phyloP scores from a whole-genome alignment of 1,140 invertebrate genomes.

The Conus ventricosus region DNA sequence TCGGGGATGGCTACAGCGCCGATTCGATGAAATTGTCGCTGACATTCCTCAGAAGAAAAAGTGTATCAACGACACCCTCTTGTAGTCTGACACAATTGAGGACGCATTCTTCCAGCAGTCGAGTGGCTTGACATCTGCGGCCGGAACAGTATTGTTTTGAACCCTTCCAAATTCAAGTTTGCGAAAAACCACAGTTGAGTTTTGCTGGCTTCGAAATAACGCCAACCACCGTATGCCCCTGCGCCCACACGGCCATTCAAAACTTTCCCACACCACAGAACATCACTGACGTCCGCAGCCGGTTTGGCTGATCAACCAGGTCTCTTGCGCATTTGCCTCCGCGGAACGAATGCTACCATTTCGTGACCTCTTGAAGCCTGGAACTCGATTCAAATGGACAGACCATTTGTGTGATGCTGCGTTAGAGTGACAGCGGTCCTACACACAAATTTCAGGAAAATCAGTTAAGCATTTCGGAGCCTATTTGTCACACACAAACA shows the following conservation, averaged over 20 bases:
- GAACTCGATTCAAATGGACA: slow-evolving; percentile 40
- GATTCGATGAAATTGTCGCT: slow-evolving; percentile 44
- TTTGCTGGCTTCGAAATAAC: background rate
- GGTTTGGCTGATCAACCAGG: slow-evolving; percentile 61
- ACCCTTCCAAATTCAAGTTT: no score
- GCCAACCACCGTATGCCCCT: background rate
- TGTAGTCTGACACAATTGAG: slow-evolving; percentile 46
- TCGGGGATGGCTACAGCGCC: slow-evolving; percentile 50
- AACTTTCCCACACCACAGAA: background rate
- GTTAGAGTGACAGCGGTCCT: no score
- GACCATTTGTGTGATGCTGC: slow-evolving; percentile 25
- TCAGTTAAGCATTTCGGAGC: no score
- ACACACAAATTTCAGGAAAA: no score
- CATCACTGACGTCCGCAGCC: slow-evolving; percentile 53
- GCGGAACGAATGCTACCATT: slow-evolving; percentile 46
- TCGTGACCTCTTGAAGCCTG: slow-evolving; percentile 42
- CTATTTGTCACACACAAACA: no score
- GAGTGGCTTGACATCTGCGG: slow-evolving; percentile 53
- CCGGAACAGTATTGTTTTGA: background rate
- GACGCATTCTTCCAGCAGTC: slow-evolving; percentile 46
- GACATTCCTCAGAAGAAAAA: no score
- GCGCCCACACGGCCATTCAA: background rate
- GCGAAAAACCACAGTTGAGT: no score
- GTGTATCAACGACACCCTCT: slow-evolving; percentile 44
- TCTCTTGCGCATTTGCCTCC: background rate